These are phyloP conservation scores for Diplosoma virens DNA, from an alignment of 23 tunicate genomes.

Conservation along the genomic window DNA sequence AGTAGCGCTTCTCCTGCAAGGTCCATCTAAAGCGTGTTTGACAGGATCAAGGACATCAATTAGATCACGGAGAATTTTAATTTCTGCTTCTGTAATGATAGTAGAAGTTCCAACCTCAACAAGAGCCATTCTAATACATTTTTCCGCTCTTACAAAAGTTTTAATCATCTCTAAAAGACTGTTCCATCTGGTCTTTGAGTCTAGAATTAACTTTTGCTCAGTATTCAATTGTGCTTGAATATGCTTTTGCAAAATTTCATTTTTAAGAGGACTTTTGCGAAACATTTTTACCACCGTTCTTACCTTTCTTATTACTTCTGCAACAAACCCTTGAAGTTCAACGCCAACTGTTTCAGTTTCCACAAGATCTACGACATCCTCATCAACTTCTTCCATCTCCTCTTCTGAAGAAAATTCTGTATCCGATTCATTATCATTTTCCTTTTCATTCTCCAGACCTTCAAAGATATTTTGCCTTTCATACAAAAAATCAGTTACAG, in stretches of 20 bases:
- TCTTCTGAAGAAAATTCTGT: not conserved
- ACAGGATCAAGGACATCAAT: slow-evolving; percentile 44
- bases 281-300: slow-evolving; percentile 37
- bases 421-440: not conserved
- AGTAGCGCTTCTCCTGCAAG: slow-evolving; percentile 25
- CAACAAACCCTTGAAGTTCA: slow-evolving; percentile 23
- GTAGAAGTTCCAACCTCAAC: slow-evolving; percentile 40
- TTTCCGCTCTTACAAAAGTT: slow-evolving; percentile 42
- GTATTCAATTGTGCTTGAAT: slow-evolving; percentile 41
- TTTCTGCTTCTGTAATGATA: slow-evolving; percentile 16
- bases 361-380: slow-evolving; percentile 2
- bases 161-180: slow-evolving; percentile 40
- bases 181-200: too few species aligned
- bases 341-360: not conserved
- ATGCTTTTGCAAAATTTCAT: slow-evolving; percentile 55
- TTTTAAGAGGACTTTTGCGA: slow-evolving; percentile 43
- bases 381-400: not conserved
- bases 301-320: slow-evolving; percentile 39
- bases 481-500: slow-evolving; percentile 25
- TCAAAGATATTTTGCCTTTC: slow-evolving; percentile 17
- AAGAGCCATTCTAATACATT: slow-evolving; percentile 58
- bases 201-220: slow-evolving; percentile 52
- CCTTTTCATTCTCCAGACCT: slow-evolving; percentile 2
- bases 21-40: slow-evolving; percentile 29
- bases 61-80: slow-evolving; percentile 29